These are phyloP conservation scores for Mycalesis mineus DNA, from an alignment of 2,888 invertebrate genomes.

Conservation along the genomic window DNA sequence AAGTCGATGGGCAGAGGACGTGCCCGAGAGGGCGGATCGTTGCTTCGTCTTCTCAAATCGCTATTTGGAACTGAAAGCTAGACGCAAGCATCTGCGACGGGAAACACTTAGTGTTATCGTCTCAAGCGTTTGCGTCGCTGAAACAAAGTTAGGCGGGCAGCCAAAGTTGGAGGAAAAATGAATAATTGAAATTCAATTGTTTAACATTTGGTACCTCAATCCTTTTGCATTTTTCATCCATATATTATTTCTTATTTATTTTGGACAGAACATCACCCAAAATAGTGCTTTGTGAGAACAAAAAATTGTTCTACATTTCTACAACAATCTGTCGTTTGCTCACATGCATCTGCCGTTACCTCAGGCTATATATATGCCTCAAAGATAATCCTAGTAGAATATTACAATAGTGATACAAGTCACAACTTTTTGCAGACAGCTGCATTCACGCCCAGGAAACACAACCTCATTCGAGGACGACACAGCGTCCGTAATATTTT, in stretches of 20 bases:
- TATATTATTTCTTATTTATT: no score
- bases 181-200: neutral
- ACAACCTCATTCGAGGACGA: neutral
- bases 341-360: no score
- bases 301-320: no score
- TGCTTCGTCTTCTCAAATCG: conserved; percentile 2
- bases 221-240: neutral
- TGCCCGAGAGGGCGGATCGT: conserved; percentile 2
- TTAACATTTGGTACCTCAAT: neutral
- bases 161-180: neutral
- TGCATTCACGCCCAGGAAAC: no score
- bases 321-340: no score
- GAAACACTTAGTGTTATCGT: conserved; percentile 6
- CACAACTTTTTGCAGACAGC: no score
- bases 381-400: no score
- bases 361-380: no score
- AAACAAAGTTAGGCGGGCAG: conserved; percentile 1
- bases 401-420: no score
- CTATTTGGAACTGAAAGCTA: conserved; percentile 7
- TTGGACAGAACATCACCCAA: no score
- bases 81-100: conserved; percentile 4
- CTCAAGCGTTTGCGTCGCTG: conserved; percentile 1
- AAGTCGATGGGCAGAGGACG: neutral
- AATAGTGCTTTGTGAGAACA: no score
- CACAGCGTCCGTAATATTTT: neutral